These are phyloP conservation scores for Sinohyriopsis cumingii DNA, from an alignment of 2,888 invertebrate genomes.

Conservation along the genomic window DNA sequence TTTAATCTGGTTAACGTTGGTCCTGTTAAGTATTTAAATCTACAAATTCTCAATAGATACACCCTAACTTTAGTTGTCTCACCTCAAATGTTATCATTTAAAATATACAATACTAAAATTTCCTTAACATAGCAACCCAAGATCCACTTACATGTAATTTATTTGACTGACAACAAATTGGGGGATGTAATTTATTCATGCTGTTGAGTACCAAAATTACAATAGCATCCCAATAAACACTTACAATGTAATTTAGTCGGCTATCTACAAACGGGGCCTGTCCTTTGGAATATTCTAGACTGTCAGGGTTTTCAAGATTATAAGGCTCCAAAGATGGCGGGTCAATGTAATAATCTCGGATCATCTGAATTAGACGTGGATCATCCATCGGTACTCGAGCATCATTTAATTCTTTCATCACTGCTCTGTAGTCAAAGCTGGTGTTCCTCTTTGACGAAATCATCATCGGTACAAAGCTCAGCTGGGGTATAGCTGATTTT, in stretches of 20 bases:
- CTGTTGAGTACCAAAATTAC: background rate
- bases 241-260: constrained; percentile 40
- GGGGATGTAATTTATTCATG: too few relatives aligned
- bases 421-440: constrained; percentile 23
- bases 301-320: constrained; percentile 29
- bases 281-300: constrained; percentile 42
- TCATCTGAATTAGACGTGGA: constrained; percentile 32
- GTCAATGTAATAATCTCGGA: constrained; percentile 39
- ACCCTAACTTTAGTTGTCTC: too few relatives aligned
- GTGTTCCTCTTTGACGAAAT: constrained; percentile 19
- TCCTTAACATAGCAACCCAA: too few relatives aligned
- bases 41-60: too few relatives aligned
- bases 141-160: too few relatives aligned
- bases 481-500: constrained; percentile 15
- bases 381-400: constrained; percentile 28
- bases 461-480: constrained; percentile 22
- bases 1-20: too few relatives aligned
- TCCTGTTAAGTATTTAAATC: too few relatives aligned
- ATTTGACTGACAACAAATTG: too few relatives aligned
- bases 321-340: constrained; percentile 35
- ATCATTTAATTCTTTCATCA: constrained; percentile 33
- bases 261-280: constrained; percentile 46
- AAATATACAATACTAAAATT: too few relatives aligned
- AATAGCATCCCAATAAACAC: background rate
- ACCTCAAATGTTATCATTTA: too few relatives aligned